These are phyloP conservation scores for Melanotaenia maccullochi DNA, from an alignment of 2,797 vertebrate genomes.

Conservation along the genomic window DNA sequence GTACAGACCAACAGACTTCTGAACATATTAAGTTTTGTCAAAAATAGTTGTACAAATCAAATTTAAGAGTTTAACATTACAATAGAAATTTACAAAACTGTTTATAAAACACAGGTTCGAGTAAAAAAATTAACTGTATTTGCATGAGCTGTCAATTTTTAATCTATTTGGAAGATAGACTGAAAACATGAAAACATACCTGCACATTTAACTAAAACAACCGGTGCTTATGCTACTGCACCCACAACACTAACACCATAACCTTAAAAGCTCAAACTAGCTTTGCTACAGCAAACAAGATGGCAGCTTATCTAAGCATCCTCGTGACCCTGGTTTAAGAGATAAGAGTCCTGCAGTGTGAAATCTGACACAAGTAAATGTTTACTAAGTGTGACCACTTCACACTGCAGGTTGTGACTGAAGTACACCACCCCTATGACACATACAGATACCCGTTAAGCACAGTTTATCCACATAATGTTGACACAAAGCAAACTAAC, in stretches of 20 bases:
- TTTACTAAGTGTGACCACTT: conserved; percentile 4
- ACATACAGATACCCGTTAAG: conserved; percentile 7
- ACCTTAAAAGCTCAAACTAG: neutral
- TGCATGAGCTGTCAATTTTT: neutral
- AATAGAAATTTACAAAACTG: neutral
- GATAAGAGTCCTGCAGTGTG: conserved; percentile 1
- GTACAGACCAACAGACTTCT: neutral
- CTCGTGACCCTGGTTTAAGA: neutral
- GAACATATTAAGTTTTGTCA: neutral
- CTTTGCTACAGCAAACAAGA: neutral
- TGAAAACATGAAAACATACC: neutral
- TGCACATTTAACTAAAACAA: neutral
- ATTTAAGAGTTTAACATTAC: neutral
- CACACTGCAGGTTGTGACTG: conserved; percentile 7
- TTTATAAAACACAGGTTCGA: neutral
- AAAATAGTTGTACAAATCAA: neutral
- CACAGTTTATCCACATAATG: neutral
- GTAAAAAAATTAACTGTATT: neutral
- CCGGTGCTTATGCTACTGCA: neutral
- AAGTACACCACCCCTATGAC: neutral
- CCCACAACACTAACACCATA: neutral
- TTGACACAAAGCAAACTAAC: neutral
- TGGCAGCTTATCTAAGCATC: conserved; percentile 4
- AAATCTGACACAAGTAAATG: conserved; percentile 12
- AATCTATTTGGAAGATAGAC: neutral